These are phyloP conservation scores for Platycheirus albimanus DNA, from an alignment of 2,888 invertebrate genomes.

Conservation along the genomic window DNA sequence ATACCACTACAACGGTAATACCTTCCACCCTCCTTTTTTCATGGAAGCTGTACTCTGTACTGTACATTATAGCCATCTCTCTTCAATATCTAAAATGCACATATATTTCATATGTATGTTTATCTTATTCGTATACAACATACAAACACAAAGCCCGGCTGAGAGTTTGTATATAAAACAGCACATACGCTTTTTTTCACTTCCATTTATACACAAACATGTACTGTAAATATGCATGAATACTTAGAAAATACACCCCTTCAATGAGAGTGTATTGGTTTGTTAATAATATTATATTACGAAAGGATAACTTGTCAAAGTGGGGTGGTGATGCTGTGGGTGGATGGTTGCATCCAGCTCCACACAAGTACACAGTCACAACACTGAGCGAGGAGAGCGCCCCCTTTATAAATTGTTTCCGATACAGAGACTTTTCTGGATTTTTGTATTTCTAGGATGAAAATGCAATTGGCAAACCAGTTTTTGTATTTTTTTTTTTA, in stretches of 20 bases:
- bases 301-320: constrained; percentile 62
- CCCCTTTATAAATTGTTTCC: constrained; percentile 35
- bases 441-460: constrained; percentile 36
- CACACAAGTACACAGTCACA: constrained; percentile 13
- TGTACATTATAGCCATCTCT: constrained; percentile 50
- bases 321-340: constrained; percentile 30
- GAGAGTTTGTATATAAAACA: constrained; percentile 6
- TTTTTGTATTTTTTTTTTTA: not conserved
- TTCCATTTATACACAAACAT: not conserved
- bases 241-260: not conserved
- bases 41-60: constrained; percentile 25
- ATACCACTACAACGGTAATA: constrained; percentile 26
- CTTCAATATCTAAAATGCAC: constrained; percentile 33
- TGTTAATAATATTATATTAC: constrained; percentile 4
- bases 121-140: not conserved
- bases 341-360: constrained; percentile 18
- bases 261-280: constrained; percentile 10
- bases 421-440: constrained; percentile 40
- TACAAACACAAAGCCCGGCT: constrained; percentile 19
- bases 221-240: no score
- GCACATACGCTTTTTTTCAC: constrained; percentile 19
- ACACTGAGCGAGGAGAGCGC: not conserved
- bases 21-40: not conserved
- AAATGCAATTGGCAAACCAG: constrained; percentile 14
- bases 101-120: no score